Evolutionary conservation across 23 tunicate species (phyloP).

Genomic region (Diplosoma virens): DNA sequence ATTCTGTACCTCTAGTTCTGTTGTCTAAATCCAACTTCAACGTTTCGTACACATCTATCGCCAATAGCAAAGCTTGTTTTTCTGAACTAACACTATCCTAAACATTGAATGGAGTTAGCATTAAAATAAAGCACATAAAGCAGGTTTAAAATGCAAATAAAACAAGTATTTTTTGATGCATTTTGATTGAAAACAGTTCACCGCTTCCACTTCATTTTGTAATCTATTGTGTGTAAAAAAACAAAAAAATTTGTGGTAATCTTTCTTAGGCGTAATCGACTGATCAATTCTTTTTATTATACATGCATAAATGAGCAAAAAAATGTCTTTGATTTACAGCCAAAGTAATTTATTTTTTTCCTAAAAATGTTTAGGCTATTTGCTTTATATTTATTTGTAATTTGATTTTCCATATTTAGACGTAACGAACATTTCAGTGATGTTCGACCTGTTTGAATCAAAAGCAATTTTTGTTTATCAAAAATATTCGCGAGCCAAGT

Average conservation of each 20-base stretch:
- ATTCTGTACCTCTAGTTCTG: not conserved
- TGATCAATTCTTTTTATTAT: not conserved
- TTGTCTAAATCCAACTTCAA: slow-evolving; percentile 16
- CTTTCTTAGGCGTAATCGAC: not conserved
- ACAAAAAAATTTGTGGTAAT: not conserved
- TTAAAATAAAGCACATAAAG: too few relatives aligned
- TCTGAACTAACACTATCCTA: slow-evolving; percentile 46
- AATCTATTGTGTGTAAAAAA: too few relatives aligned
- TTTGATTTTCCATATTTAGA: not conserved
- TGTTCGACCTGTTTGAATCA: too few relatives aligned
- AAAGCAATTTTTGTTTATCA: too few relatives aligned
- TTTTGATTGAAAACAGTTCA: too few relatives aligned
- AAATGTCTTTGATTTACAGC: too few relatives aligned
- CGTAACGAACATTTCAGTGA: too few relatives aligned
- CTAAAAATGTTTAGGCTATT: not conserved
- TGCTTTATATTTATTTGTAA: not conserved
- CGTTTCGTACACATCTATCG: slow-evolving; percentile 26
- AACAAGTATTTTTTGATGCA: too few relatives aligned
- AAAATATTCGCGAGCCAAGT: too few relatives aligned
- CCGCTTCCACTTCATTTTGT: too few relatives aligned
- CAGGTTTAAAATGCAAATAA: too few relatives aligned
- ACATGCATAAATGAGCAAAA: not conserved
- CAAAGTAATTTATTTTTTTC: too few relatives aligned
- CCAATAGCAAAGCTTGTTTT: slow-evolving; percentile 22
- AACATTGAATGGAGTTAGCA: not conserved